phyloP scores from a whole-genome alignment of 2,888 invertebrate species.

The Toxonevra muliebris region DNA sequence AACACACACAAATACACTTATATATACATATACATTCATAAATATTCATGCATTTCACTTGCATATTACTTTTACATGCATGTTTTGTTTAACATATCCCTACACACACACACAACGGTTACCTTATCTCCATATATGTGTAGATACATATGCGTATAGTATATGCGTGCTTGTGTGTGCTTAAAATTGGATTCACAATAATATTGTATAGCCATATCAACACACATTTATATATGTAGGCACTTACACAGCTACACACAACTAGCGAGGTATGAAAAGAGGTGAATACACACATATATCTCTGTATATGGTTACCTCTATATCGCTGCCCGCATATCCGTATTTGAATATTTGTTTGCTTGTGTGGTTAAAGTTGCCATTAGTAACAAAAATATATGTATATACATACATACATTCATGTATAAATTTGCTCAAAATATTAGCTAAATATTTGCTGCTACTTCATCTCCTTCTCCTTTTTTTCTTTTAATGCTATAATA shows the following conservation, averaged over 20 bases:
- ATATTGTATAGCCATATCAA: conserved; percentile 3
- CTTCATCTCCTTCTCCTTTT: background rate
- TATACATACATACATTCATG: background rate
- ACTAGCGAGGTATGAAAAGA: background rate
- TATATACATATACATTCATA: too few relatives aligned
- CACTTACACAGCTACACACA: background rate
- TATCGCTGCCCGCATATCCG: background rate
- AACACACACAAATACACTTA: too few relatives aligned
- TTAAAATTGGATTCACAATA: conserved; percentile 1
- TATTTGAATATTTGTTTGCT: background rate
- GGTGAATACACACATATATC: background rate
- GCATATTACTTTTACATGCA: too few relatives aligned
- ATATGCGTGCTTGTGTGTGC: background rate
- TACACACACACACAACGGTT: background rate
- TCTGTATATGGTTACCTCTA: background rate
- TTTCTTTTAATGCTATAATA: background rate
- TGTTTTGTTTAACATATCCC: background rate
- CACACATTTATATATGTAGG: background rate
- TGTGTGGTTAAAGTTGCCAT: background rate
- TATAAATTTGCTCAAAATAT: background rate
- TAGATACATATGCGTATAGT: background rate
- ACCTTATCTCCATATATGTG: too few relatives aligned
- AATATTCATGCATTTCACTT: too few relatives aligned
- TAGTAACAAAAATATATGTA: background rate
- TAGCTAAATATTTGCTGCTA: background rate